Evolutionary conservation across 2,888 invertebrate genomes (phyloP), one percentile per base, ranked within the genome.

Genomic region (Arrhopalites spinosus): DNA sequence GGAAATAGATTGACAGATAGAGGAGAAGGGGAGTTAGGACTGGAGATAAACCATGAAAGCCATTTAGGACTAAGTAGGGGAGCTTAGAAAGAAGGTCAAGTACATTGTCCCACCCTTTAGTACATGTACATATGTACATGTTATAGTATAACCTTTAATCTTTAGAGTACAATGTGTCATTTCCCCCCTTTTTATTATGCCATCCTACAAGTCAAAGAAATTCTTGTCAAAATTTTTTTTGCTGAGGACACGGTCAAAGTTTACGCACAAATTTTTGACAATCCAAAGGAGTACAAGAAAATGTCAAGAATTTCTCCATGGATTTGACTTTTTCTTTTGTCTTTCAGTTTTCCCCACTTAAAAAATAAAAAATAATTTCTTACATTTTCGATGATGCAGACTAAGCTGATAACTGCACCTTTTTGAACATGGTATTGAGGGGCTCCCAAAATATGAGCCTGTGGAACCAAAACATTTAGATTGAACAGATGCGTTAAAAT

Each of bases 381-480:
- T 87, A 94, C 94, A 91, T 94, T 94, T 87, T 94, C 94, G 85
- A 95, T 94, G 85, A 94, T 91, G 89, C 95, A 95, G 83, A 93
- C 93, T 85, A 95, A 90, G 87, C 91, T 93, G 87, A 95, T 93
- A 84, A 93, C 91, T 86, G 94, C 94, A 84, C 94, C 94, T 84
- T 92, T 91, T 86, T 94, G 93, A 79, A 95, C 94, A 87, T 95
- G 94, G 86, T 94, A 92, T 86, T 95, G 94, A 82, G 92, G 93
- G 70, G 89, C 88, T 80, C 93, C 93, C 84, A 94, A 90, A 85
- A 95, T 95, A 86, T 93, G 93, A 74, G 95, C 95, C 87, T 94
- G 93, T 71, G 95, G 95, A 84, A 93, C 91, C 80, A 94, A 93
- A 84, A 95, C 92, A 88, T 92, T 92, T 84, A 95, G 89, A 87